Base-by-base conservation (phyloP, 2,113 vertebrate species). In the Gymnogyps californianus region DNA sequence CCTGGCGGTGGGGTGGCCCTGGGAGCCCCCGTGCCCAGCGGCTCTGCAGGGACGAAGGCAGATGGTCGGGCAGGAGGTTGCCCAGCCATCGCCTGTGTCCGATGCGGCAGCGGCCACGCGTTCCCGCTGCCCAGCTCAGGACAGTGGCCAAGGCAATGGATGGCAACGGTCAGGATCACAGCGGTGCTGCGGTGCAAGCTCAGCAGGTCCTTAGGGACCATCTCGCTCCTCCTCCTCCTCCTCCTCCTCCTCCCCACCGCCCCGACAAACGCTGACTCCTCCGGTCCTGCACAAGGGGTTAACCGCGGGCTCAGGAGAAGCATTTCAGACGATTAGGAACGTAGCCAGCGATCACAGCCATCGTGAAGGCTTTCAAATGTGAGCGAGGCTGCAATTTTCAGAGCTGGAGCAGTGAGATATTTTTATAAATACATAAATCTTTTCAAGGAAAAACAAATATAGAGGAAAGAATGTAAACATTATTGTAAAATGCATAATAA, bases 381-480 rank as follows among this genome's bases (percentile, higher is more conserved):
- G 8, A 96, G 93, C 42, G 8, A 85, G 66, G 87, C 84, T 95
- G 87, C 71, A 70, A 86, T 91, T 96, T 96, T 94, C 96, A 90
- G 95, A 86, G 94, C 93, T 40, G 71, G 64, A 96, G 85, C 78
- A 90, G 95, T 2, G 20, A 94, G 93, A 94, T 94, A 94, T 96
- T 97, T 96, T 96, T 95, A 96, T 92, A 97, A 97, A 97, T 96
- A 93, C 95, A 95, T 97, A 96, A 97, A 96, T 96, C 95, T 97
- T 95, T 71, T 88, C 87, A 93, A 96, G 93, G 84, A 64, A 96
- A 97, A 97, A 96, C 95, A 97, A 96, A 97, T 95, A 96, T 1
- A 77, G 90, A 76, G 75, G 51, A 59, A 97, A 86, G 95, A 97
- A 97, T 97, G 97, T 94, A 97, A 97, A 97, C 95, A 94, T 96